phyloP scores from a whole-genome alignment of 2,888 invertebrate species.

The Pandemis cinnamomeana region DNA sequence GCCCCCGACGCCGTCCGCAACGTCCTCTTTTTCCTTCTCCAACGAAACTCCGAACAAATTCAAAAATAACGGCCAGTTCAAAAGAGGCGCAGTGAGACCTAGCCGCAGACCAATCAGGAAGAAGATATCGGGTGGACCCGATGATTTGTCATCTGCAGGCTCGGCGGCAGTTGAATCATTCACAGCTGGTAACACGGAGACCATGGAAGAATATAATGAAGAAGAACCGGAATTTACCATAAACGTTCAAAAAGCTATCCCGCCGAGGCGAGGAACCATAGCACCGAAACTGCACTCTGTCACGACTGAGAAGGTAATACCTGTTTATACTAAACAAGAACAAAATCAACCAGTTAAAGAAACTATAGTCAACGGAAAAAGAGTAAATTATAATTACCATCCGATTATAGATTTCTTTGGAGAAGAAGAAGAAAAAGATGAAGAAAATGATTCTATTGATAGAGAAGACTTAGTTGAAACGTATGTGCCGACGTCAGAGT shows the following conservation, averaged over 20 bases:
- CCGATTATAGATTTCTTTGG: conserved; percentile 93
- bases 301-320: conserved; percentile 58
- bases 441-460: conserved; percentile 68
- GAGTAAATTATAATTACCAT: conserved; percentile 92
- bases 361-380: conserved; percentile 68
- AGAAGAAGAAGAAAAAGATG: conserved; percentile 66
- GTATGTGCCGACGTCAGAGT: conserved; percentile 63
- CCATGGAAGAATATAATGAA: conserved; percentile 68
- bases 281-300: conserved; percentile 69
- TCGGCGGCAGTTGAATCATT: conserved; percentile 71
- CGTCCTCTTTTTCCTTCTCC: conserved; percentile 65
- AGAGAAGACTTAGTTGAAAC: conserved; percentile 68
- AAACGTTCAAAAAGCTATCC: conserved; percentile 51
- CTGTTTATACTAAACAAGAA: conserved; percentile 53
- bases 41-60: conserved; percentile 69
- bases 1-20: conserved; percentile 75
- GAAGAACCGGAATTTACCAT: conserved; percentile 65
- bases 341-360: conserved; percentile 55
- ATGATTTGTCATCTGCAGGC: conserved; percentile 75
- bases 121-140: conserved; percentile 71
- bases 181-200: conserved; percentile 60
- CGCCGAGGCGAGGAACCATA: conserved; percentile 64
- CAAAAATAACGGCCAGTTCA: conserved; percentile 68
- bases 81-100: conserved; percentile 71
- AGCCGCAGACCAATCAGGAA: conserved; percentile 76